Percentiles rank a stretch among this genome's conserved stretches.
Evolutionary conservation across 2,888 invertebrate species (phyloP).

Genomic region (Dyspetes luteomarginatus): DNA sequence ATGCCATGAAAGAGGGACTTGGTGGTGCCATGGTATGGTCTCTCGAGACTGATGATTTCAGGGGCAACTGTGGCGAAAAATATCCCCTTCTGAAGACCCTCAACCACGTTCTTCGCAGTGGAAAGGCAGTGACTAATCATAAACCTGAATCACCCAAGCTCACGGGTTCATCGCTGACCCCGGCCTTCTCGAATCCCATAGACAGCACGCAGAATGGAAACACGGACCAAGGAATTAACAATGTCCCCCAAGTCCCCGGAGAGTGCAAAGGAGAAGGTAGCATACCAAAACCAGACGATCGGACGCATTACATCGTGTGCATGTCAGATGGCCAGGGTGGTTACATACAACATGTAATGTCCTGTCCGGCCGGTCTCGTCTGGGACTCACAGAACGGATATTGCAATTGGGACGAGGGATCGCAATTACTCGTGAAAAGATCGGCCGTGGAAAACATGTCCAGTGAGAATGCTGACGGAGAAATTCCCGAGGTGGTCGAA

Average conservation of each 20-base stretch:
- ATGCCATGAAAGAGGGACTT: conserved; percentile 77
- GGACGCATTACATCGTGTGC: conserved; percentile 83
- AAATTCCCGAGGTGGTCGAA: no score
- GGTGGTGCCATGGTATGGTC: conserved; percentile 92
- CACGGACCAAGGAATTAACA: background rate
- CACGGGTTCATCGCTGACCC: background rate
- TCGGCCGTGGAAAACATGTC: no score
- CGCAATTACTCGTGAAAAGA: no score
- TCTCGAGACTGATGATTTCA: conserved; percentile 91
- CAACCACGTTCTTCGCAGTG: conserved; percentile 79
- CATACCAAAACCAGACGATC: conserved; percentile 82
- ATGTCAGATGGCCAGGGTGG: conserved; percentile 66
- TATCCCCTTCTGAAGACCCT: conserved; percentile 87
- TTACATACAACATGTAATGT: conserved; percentile 64
- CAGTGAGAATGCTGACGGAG: no score
- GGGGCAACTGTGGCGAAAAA: conserved; percentile 86
- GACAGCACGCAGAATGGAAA: no score
- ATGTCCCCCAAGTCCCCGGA: no score
- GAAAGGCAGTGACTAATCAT: conserved; percentile 10
- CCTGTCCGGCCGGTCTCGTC: conserved; percentile 29
- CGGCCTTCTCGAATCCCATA: no score
- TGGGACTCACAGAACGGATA: no score
- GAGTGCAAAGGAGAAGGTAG: conserved; percentile 82
- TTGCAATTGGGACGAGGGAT: no score
- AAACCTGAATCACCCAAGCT: background rate